Base-by-base conservation (phyloP, 2,797 vertebrate species). In the Epinephelus awoara region DNA sequence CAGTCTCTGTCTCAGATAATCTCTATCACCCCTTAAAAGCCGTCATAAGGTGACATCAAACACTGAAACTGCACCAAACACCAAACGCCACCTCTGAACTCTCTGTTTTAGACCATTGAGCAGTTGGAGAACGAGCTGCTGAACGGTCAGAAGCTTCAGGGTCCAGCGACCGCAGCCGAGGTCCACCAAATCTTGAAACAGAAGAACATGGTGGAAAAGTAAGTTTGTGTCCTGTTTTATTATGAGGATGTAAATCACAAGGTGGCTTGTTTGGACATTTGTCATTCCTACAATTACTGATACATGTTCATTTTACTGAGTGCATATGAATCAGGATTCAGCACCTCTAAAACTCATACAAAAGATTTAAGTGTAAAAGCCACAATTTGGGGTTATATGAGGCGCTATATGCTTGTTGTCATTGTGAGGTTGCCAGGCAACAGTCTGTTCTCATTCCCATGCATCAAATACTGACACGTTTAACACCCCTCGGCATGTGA, bases 131-230 rank as follows among this genome's bases (percentile, higher is more conserved):
- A 96, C 46, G 98, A 99, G 92, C 91, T 99, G 96, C 92, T 99
- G 92, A 97, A 98, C 1, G 98, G 98, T 49, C 98, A 99, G 95
- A 99, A 99, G 93, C 96, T 99, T 68, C 98, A 99, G 90, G 98
- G 98, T 90, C 98, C 97, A 25, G 96, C 94, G 10, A 99, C 98
- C 0, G 96, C 98, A 27, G 89, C 89, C 6, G 98, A 99, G 90
- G 95, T 99, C 63, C 93, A 99, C 80, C 93, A 88, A 67, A 96
- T 99, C 91, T 94, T 99, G 25, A 94, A 96, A 77, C 94, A 92
- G 92, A 99, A 98, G 89, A 96, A 97, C 5, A 55, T 94, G 23
- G 94, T 96, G 79, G 95, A 97, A 10, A 99, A 98, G 98, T 99
- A 93, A 96, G 97, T 90, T 10, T 70, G 2, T n/a, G 2, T 73